Conservation (phyloP, 2,113 vertebrate species). For the Larimichthys polyactis region DNA sequence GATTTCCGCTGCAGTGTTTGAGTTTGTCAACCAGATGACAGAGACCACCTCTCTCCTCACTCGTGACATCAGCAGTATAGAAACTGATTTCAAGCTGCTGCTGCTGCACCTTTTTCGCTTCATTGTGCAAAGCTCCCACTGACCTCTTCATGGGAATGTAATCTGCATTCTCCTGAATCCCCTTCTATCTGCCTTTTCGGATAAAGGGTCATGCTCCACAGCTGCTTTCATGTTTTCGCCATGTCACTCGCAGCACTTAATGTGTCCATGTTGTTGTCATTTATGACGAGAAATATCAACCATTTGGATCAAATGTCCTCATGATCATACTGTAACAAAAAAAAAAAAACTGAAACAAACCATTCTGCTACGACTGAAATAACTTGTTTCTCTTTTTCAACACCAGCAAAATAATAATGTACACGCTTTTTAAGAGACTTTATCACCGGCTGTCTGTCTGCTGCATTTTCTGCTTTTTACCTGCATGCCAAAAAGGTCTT, state of each 20-base stretch:
- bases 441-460: constrained; percentile 63
- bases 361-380: constrained; percentile 27
- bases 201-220: constrained; percentile 57
- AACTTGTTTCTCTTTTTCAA: constrained; percentile 44
- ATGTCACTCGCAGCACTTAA: constrained; percentile 32
- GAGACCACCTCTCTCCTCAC: constrained; percentile 24
- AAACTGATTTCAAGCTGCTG: constrained; percentile 11
- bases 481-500: constrained; percentile 86
- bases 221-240: constrained; percentile 57
- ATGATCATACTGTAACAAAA: constrained; percentile 4
- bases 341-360: too few relatives aligned
- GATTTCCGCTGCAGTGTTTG: constrained; percentile 6
- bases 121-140: constrained; percentile 57
- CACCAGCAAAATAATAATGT: constrained; percentile 35
- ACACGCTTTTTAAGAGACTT: constrained; percentile 33
- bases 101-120: constrained; percentile 56
- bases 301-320: neutral
- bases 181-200: constrained; percentile 65
- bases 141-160: constrained; percentile 57
- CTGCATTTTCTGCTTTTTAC: constrained; percentile 83
- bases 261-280: constrained; percentile 19
- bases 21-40: constrained; percentile 32
- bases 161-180: constrained; percentile 47
- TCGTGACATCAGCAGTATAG: constrained; percentile 20
- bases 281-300: neutral